phyloP scores from a whole-genome alignment of 2,888 invertebrate species.

The Petrolisthes cinctipes region DNA sequence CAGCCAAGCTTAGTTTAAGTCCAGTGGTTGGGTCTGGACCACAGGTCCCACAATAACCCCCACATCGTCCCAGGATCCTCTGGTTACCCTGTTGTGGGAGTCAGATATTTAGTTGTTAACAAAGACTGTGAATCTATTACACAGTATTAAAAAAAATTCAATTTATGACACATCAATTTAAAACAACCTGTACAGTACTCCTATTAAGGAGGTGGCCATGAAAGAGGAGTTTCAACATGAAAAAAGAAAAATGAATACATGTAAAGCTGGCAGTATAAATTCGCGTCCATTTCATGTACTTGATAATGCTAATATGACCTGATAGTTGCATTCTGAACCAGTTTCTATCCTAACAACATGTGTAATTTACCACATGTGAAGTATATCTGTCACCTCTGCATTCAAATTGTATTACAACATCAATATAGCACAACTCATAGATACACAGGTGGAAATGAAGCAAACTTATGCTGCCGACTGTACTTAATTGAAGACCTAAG shows the following conservation, averaged over 20 bases:
- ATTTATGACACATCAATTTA: no score
- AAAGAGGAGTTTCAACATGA: neutral
- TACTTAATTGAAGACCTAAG: neutral
- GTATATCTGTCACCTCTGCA: no score
- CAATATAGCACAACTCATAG: no score
- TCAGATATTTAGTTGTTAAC: no score
- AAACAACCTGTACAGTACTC: neutral
- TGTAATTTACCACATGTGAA: neutral
- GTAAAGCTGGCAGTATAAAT: neutral
- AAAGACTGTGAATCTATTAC: neutral
- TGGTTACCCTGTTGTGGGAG: slow-evolving; percentile 73
- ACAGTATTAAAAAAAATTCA: neutral
- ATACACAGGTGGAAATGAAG: no score
- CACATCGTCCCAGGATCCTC: slow-evolving; percentile 77
- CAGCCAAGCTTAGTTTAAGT: slow-evolving; percentile 67
- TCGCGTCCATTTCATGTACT: no score
- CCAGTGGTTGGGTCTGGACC: slow-evolving; percentile 68
- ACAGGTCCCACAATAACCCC: slow-evolving; percentile 82
- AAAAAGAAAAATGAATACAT: neutral
- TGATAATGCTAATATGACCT: no score
- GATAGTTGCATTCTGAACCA: no score
- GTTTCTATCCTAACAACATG: neutral
- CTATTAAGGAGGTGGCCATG: neutral
- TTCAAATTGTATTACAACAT: no score
- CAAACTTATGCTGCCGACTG: no score